Conservation (phyloP, 2,888 invertebrate species). For the Galeopsomyia nigrocyanea region DNA sequence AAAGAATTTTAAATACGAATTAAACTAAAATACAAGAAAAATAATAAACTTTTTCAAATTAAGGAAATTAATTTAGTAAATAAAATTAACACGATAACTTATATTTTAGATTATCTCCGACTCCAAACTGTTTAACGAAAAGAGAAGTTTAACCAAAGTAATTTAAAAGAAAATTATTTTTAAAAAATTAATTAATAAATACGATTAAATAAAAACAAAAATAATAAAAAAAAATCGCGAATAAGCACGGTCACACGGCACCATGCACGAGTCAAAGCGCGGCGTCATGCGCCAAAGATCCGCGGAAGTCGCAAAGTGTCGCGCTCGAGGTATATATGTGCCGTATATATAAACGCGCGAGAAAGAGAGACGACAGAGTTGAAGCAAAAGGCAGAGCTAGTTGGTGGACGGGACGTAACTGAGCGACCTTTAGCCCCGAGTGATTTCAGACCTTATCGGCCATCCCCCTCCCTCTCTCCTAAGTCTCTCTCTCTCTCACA, state of each 20-base stretch:
- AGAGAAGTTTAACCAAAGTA: too few relatives aligned
- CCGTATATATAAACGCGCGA: too few relatives aligned
- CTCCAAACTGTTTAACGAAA: too few relatives aligned
- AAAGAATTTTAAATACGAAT: too few relatives aligned
- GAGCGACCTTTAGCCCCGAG: slow-evolving; percentile 62
- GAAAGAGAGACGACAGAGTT: neutral
- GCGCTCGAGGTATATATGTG: neutral
- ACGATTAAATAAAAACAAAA: neutral
- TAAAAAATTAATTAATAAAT: too few relatives aligned
- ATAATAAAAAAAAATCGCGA: neutral
- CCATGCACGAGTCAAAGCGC: neutral
- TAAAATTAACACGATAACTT: too few relatives aligned
- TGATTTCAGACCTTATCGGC: slow-evolving; percentile 64
- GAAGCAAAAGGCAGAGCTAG: slow-evolving; percentile 17
- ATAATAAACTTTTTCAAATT: too few relatives aligned
- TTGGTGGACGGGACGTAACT: slow-evolving; percentile 61
- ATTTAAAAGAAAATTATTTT: too few relatives aligned
- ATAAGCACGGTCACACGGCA: neutral
- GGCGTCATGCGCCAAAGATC: too few relatives aligned
- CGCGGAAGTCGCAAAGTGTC: neutral
- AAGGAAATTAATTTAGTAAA: too few relatives aligned
- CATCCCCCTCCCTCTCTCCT: slow-evolving; percentile 53
- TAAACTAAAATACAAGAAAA: too few relatives aligned
- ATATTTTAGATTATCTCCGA: too few relatives aligned
- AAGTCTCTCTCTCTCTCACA: slow-evolving; percentile 45